Base-by-base conservation (phyloP, 2,797 vertebrate species). In the Myotis planiceps region DNA sequence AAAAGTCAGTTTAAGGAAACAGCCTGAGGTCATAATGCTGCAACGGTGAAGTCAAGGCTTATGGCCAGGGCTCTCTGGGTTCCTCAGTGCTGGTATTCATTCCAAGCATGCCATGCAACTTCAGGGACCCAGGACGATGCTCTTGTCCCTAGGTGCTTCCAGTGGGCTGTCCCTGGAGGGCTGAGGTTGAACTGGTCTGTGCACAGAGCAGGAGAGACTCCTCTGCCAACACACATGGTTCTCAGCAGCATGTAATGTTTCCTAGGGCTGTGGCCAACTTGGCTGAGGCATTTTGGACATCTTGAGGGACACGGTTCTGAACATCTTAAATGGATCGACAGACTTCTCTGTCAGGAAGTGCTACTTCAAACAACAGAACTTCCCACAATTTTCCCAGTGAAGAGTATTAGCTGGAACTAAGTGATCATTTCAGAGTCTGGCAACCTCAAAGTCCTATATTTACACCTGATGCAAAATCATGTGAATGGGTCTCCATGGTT, bases 191-290 rank as follows among this genome's bases (percentile, higher is more conserved):
- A 34, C 29, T 60, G 21, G 51, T 92, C 87, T 78, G 29, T n/a
- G 75, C 25, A 25, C 53, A 85, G 80, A 95, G 92, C 34, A 42
- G 6, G 18, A n/a, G 32, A 47, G 60, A 12, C 34, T 68, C 6
- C 23, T 60, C 88, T 75, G 72, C 96, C 96, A 95, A 45, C 34
- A 66, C 96, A 72, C 45, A 68, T 79, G 90, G 76, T 91, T 97
- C 83, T 96, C 80, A 27, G 80, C 63, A 92, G 45, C 69, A 47
- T 66, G 95, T 53, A 79, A 94, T 96, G 78, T 96, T 97, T 95
- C 81, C 92, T 81, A 92, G 92, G n/a, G 81, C 34, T 1, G 2
- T 55, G 25, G 94, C 96, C 95, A 95, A 92, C 79, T 93, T 96
- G 95, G 92, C 95, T 7, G 14, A 94, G 27, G 45, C 49, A 5